A percentile compares a stretch with the other conserved stretches of the same genome.
phyloP scores from a whole-genome alignment of 2,888 invertebrate species.

The Acronicta aceris region DNA sequence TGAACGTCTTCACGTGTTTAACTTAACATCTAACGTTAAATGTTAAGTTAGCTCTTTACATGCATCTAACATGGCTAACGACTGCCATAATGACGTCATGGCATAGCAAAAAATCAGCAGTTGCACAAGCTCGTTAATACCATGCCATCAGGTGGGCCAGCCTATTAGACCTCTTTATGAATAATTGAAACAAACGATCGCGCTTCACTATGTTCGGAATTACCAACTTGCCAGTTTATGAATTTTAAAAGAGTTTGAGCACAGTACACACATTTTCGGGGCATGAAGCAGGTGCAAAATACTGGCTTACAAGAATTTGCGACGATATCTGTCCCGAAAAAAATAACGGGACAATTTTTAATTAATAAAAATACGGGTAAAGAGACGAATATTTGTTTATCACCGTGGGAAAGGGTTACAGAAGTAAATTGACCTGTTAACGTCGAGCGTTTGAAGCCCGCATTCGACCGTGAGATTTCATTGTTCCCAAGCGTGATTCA shows the following conservation, averaged over 20 bases:
- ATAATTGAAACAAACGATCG: slow-evolving; percentile 58
- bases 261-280: slow-evolving; percentile 33
- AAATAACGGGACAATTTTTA: slow-evolving; percentile 55
- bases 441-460: slow-evolving; percentile 82
- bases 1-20: slow-evolving; percentile 36
- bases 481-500: slow-evolving; percentile 83
- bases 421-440: slow-evolving; percentile 86
- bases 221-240: slow-evolving; percentile 41
- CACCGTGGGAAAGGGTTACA: slow-evolving; percentile 83
- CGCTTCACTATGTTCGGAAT: slow-evolving; percentile 47
- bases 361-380: slow-evolving; percentile 65
- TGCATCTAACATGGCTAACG: slow-evolving; percentile 48
- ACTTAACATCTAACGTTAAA: slow-evolving; percentile 13
- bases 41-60: slow-evolving; percentile 37
- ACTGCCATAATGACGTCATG: slow-evolving; percentile 52
- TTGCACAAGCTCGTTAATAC: slow-evolving; percentile 57
- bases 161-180: slow-evolving; percentile 59
- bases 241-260: slow-evolving; percentile 34
- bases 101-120: slow-evolving; percentile 49
- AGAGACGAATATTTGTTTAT: slow-evolving; percentile 75
- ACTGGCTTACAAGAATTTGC: slow-evolving; percentile 44
- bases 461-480: slow-evolving; percentile 86
- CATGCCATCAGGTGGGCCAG: slow-evolving; percentile 53
- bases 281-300: slow-evolving; percentile 34
- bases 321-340: slow-evolving; percentile 34